Conservation (phyloP, 2,888 invertebrate species). For the Meandrusa payeni region DNA sequence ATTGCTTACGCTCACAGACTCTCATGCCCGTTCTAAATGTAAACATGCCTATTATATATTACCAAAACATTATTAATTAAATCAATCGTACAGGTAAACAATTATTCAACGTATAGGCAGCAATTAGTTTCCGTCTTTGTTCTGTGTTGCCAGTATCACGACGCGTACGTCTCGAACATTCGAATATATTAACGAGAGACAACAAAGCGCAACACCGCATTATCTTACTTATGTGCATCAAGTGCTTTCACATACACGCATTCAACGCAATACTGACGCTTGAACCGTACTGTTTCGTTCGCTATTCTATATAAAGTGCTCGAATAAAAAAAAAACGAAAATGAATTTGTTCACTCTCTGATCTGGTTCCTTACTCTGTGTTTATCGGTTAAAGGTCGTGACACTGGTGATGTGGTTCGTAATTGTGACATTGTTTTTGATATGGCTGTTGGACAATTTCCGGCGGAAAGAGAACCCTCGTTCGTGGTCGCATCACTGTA, state of each 20-base stretch:
- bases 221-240: conserved; percentile 40
- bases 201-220: conserved; percentile 40
- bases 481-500: conserved; percentile 51
- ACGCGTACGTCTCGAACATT: conserved; percentile 40
- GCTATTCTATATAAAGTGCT: conserved; percentile 9
- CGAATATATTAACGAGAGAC: conserved; percentile 40
- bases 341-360: conserved; percentile 1
- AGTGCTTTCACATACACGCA: conserved; percentile 50
- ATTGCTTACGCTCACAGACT: too few relatives aligned
- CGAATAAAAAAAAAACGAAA: not conserved
- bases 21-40: too few relatives aligned
- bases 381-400: conserved; percentile 36
- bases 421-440: conserved; percentile 61
- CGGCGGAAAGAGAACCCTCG: conserved; percentile 59
- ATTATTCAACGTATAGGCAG: too few relatives aligned
- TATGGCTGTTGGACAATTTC: conserved; percentile 69
- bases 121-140: too few relatives aligned
- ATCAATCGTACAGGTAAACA: too few relatives aligned
- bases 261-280: conserved; percentile 33
- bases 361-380: conserved; percentile 10
- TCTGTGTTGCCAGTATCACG: conserved; percentile 35
- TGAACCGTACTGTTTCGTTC: conserved; percentile 32
- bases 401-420: conserved; percentile 61
- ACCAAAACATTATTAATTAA: too few relatives aligned
- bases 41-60: too few relatives aligned